These are phyloP conservation scores for Gephyroberyx darwinii DNA, from an alignment of 2,797 vertebrate species.

Conservation along the genomic window DNA sequence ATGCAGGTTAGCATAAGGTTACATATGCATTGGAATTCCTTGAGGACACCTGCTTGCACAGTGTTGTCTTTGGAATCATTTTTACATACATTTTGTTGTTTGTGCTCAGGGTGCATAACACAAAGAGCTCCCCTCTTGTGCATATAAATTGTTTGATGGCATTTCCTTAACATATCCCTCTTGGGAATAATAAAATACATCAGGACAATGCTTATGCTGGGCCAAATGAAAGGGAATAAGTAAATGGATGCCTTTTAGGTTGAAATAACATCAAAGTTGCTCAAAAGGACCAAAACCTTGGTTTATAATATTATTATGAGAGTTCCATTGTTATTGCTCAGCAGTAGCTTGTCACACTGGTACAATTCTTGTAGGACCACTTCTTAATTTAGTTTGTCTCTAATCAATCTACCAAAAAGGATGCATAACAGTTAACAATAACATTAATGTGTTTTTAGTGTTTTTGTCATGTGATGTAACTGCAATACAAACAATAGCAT, in stretches of 20 bases:
- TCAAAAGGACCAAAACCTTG: not conserved
- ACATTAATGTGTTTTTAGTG: not conserved
- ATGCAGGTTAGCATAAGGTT: slow-evolving; percentile 19
- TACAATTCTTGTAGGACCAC: slow-evolving; percentile 5
- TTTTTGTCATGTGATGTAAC: not conserved
- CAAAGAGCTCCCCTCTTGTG: slow-evolving; percentile 5
- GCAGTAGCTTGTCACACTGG: not conserved
- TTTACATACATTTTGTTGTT: slow-evolving; percentile 4
- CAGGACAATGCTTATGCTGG: slow-evolving; percentile 8
- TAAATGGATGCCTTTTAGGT: slow-evolving; percentile 33
- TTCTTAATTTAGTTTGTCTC: slow-evolving; percentile 17
- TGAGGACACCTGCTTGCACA: slow-evolving; percentile 7
- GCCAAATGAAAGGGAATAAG: slow-evolving; percentile 24
- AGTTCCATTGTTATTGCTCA: not conserved
- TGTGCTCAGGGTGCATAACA: slow-evolving; percentile 22
- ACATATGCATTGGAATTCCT: slow-evolving; percentile 15
- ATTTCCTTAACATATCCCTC: slow-evolving; percentile 13
- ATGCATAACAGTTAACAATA: slow-evolving; percentile 9
- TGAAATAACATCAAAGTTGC: slow-evolving; percentile 14
- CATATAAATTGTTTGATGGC: slow-evolving; percentile 33
- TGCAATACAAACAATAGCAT: slow-evolving; percentile 13
- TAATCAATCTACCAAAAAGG: slow-evolving; percentile 33
- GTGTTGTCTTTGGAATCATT: slow-evolving; percentile 11
- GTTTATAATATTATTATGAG: slow-evolving; percentile 13
- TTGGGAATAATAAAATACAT: slow-evolving; percentile 20